phyloP scores from a whole-genome alignment of 2,113 vertebrate genomes.

The Rhabdomys dilectus region DNA sequence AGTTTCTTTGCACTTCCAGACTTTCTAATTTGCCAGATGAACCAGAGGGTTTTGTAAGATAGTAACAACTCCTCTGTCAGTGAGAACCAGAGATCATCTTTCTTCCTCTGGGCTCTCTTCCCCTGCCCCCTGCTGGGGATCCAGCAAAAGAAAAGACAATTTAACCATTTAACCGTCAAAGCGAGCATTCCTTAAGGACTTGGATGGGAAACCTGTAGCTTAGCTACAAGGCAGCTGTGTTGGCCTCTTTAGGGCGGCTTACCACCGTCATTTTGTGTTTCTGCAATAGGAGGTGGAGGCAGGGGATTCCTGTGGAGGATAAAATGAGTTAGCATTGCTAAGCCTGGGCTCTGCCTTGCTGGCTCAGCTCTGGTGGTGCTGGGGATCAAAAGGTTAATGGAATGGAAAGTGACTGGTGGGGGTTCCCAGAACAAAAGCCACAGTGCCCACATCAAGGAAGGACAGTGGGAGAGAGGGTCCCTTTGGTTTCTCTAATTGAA shows the following conservation, averaged over 20 bases:
- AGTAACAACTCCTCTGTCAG: not conserved
- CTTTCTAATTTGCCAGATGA: not conserved
- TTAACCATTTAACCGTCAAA: conserved; percentile 24
- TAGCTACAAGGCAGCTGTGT: not conserved
- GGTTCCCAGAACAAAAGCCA: not conserved
- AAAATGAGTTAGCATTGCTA: not conserved
- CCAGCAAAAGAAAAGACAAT: conserved; percentile 26
- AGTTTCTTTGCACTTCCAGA: not conserved
- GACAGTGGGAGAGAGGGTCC: not conserved
- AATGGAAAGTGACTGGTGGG: accelerated
- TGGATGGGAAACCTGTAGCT: not conserved
- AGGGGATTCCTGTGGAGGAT: accelerated
- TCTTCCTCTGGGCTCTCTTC: not conserved
- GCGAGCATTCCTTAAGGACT: not conserved
- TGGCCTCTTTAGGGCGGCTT: not conserved
- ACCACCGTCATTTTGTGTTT: not conserved
- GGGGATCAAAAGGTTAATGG: not conserved
- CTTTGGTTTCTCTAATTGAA: not conserved
- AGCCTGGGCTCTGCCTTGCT: not conserved
- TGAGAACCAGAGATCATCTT: not conserved
- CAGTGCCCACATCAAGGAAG: not conserved
- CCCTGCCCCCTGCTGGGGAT: not conserved
- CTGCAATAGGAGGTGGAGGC: not conserved
- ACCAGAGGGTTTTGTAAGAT: not conserved
- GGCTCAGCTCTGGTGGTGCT: not conserved